Evolutionary conservation across 1,140 invertebrate species (phyloP), one percentile per base, ranked within the genome.

Genomic region (Catajapyx aquilonaris): DNA sequence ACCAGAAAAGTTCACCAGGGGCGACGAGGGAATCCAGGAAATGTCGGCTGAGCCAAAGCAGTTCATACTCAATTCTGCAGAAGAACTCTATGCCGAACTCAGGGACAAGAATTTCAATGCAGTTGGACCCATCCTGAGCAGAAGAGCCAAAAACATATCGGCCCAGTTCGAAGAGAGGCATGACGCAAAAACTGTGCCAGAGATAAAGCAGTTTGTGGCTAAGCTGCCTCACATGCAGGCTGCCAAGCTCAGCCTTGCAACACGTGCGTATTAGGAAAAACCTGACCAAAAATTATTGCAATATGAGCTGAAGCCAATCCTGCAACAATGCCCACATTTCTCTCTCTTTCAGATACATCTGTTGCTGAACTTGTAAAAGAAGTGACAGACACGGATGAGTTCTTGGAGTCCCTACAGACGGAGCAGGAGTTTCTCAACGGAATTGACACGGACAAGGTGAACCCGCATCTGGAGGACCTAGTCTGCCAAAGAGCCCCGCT

Each of bases 81-180:
- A 96, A 53, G 77, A 85, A 52, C 56, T 96, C 2, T 96, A 77
- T 59, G 69, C 74, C 11, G 87, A 94, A 56, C 65, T 87, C 11
- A 68, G 91, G 31, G 88, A 95, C 55, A 86, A 84, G 59, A 90
- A 86, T 58, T 95, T 96, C 52, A 87, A 84, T 55, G 81, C 80
- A 40, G 83, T 94, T 17, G 85, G 85, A 13, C 68, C 74, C 34
- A 68, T 78, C 22, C 58, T 97, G 1, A 85, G 80, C 33, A 75
- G 73, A 48, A 90, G 88, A 58, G 86, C 86, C 0, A 85, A 79
- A 54, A 59, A 75, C 5, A 84, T 95, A 25, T 76, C 83, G 39
- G 69, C 71, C 0, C 78, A 91, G 53, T 70, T 86, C 55, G 81
- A 88, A 53, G 83, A 88, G 52, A 65, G 76, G 31, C 78, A 84